These are phyloP conservation scores for Ridgeia piscesae DNA, from an alignment of 1,140 invertebrate species.

Conservation along the genomic window DNA sequence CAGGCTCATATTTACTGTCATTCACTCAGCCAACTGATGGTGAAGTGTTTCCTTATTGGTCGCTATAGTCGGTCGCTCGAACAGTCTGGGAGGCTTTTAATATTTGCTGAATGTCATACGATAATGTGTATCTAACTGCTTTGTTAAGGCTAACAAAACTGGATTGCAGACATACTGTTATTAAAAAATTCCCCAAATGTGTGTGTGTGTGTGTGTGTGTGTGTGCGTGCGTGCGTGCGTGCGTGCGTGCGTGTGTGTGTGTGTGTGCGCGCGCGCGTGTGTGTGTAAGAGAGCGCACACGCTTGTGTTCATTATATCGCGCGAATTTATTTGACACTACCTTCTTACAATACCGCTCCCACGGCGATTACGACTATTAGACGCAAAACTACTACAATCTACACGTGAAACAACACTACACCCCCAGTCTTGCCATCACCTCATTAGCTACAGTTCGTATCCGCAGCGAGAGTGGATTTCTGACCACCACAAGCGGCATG, in stretches of 20 bases:
- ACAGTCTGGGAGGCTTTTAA: too few species aligned
- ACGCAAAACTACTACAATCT: too few species aligned
- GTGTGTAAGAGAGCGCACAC: neutral
- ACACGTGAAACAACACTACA: too few species aligned
- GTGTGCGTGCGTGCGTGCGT: neutral
- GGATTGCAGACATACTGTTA: too few species aligned
- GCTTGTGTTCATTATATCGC: neutral
- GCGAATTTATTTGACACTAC: neutral
- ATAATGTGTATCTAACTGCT: neutral
- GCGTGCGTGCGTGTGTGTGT: neutral
- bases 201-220: neutral
- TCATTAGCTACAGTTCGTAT: neutral
- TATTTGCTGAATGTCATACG: too few species aligned
- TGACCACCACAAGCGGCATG: neutral
- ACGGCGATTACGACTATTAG: neutral
- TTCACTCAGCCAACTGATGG: too few species aligned
- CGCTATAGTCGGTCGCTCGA: too few species aligned
- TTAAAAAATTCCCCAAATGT: too few species aligned
- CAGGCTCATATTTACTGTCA: too few species aligned
- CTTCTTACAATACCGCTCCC: neutral
- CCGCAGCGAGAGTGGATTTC: neutral
- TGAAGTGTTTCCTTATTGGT: too few species aligned
- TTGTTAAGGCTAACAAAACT: neutral
- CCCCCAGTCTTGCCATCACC: too few species aligned
- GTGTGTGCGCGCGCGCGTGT: neutral